Conservation (phyloP, 53 echinoderm and acorn worm species). For the Luidia sarsii region DNA sequence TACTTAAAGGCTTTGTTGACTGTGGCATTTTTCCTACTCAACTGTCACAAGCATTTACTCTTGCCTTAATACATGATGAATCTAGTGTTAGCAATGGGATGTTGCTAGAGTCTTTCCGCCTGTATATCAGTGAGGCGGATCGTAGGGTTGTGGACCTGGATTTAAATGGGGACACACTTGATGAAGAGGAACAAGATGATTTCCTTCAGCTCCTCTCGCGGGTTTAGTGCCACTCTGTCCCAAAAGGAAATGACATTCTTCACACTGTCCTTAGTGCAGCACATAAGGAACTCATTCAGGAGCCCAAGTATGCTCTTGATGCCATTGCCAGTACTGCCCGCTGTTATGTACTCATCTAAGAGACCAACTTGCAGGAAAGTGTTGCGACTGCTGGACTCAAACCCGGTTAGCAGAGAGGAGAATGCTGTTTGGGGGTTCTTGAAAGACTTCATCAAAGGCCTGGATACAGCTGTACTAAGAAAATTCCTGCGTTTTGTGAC, state of each 20-base stretch:
- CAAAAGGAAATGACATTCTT: conserved; percentile 14
- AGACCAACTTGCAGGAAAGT: conserved; percentile 30
- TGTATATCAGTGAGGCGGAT: conserved; percentile 19
- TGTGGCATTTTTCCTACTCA: too few relatives aligned
- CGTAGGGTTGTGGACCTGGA: conserved; percentile 2
- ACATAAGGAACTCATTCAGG: conserved; percentile 22
- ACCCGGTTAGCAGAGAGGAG: conserved; percentile 23
- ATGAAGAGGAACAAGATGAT: conserved; percentile 48
- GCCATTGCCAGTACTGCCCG: conserved; percentile 12
- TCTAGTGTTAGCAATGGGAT: neutral
- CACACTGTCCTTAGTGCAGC: conserved; percentile 9
- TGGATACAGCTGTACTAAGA: conserved; percentile 19
- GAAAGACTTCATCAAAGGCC: conserved; percentile 45
- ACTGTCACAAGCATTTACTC: conserved; percentile 22
- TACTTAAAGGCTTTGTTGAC: too few relatives aligned
- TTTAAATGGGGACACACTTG: conserved; percentile 7
- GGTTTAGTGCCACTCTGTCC: conserved; percentile 10
- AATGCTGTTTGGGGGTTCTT: conserved; percentile 14
- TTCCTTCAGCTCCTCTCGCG: conserved; percentile 17
- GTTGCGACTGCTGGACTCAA: conserved; percentile 6
- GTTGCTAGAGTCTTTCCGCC: conserved; percentile 14
- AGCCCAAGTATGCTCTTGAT: conserved; percentile 45
- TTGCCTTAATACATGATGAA: conserved; percentile 28
- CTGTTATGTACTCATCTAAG: conserved; percentile 20
- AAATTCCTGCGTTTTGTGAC: conserved; percentile 11